phyloP scores from a whole-genome alignment of 37 sponge, comb jelly and placozoan species.

The Aplysina aerophoba region DNA sequence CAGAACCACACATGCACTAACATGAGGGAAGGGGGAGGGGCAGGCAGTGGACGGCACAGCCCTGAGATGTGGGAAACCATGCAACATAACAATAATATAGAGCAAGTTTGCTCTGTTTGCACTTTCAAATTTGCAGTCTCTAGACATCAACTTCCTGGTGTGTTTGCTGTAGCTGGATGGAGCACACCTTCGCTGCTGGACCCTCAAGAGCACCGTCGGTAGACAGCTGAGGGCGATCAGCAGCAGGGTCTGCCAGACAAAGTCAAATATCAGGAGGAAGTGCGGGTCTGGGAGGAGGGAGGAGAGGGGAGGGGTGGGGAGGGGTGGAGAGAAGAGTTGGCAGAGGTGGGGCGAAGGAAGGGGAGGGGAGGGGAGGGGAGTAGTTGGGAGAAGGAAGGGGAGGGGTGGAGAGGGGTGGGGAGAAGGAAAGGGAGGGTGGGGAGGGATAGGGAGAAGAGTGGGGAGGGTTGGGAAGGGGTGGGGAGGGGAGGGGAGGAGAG shows the following conservation, averaged over 20 bases:
- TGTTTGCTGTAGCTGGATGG: conserved; percentile 92
- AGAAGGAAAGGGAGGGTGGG: not conserved
- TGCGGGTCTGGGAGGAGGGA: conserved; percentile 42
- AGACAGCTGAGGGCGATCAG: conserved; percentile 81
- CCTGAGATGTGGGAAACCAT: no score
- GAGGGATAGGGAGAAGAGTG: not conserved
- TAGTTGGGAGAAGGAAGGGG: no score
- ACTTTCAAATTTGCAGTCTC: conserved; percentile 55
- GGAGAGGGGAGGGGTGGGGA: no score
- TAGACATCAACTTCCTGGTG: conserved; percentile 64
- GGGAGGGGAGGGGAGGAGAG: not conserved
- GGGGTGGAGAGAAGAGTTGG: not conserved
- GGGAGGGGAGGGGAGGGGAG: not conserved
- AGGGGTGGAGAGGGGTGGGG: no score
- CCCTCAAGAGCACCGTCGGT: conserved; percentile 78
- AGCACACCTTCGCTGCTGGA: conserved; percentile 71
- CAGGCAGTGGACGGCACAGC: no score
- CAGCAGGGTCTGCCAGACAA: conserved; percentile 84
- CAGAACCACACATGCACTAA: no score
- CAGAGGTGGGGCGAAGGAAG: not conserved
- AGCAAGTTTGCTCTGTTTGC: not conserved
- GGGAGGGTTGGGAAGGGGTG: not conserved
- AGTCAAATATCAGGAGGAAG: conserved; percentile 74
- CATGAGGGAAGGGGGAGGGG: no score
- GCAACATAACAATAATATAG: no score